Evolutionary conservation across 2,888 invertebrate species (phyloP).

Genomic region (Bursaphelenchus okinawaensis): DNA sequence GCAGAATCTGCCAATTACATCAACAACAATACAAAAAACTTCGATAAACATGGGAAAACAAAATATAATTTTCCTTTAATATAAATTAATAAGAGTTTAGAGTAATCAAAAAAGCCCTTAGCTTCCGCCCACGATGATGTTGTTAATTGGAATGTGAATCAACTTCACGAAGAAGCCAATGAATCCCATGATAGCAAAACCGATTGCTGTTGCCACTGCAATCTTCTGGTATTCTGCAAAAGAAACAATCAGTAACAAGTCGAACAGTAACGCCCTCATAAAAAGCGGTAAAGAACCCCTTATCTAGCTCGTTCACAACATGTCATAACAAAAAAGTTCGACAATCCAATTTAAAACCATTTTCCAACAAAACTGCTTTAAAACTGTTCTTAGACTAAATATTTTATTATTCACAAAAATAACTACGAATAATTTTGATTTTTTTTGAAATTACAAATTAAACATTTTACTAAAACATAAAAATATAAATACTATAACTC

Average conservation of each 20-base stretch:
- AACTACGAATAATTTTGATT: too few relatives aligned
- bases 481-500: too few relatives aligned
- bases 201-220: slow-evolving; percentile 96
- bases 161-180: slow-evolving; percentile 99
- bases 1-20: not conserved
- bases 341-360: too few relatives aligned
- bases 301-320: too few relatives aligned
- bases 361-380: too few relatives aligned
- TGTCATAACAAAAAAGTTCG: too few relatives aligned
- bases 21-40: not conserved
- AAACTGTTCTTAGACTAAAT: too few relatives aligned
- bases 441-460: too few relatives aligned
- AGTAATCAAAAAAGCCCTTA: slow-evolving; percentile 6
- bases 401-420: too few relatives aligned
- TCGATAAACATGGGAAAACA: not conserved
- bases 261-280: too few relatives aligned
- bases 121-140: slow-evolving; percentile 62
- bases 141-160: slow-evolving; percentile 92
- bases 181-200: slow-evolving; percentile 99
- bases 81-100: slow-evolving; percentile 6
- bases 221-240: slow-evolving; percentile 92
- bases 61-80: not conserved
- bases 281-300: too few relatives aligned
- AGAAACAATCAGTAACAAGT: not conserved
- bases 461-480: too few relatives aligned